A percentile compares a stretch with the other conserved stretches of the same genome.
phyloP scores from a whole-genome alignment of 1,140 invertebrate genomes.

The Elymnias hypermnestra region DNA sequence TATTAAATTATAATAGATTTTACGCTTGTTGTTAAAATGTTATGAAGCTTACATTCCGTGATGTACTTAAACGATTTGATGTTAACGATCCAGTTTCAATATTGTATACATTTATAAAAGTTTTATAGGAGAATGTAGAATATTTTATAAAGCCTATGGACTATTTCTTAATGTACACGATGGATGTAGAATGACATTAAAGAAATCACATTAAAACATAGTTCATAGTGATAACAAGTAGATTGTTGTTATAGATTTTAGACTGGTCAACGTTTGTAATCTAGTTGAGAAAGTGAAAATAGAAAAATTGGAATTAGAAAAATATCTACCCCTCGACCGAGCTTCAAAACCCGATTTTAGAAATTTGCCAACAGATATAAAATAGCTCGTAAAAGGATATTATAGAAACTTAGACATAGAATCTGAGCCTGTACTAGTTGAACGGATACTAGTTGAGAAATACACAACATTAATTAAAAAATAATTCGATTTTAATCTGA shows the following conservation, averaged over 20 bases:
- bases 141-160: conserved; percentile 35
- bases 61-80: conserved; percentile 40
- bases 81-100: conserved; percentile 42
- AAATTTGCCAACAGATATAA: conserved; percentile 35
- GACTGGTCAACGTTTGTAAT: conserved; percentile 39
- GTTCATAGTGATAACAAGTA: conserved; percentile 26
- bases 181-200: too few species aligned
- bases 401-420: conserved; percentile 21
- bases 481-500: too few species aligned
- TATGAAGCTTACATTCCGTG: conserved; percentile 45
- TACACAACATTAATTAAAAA: too few species aligned
- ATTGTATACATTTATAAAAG: conserved; percentile 66
- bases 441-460: conserved; percentile 10
- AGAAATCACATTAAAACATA: too few species aligned
- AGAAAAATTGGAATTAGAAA: conserved; percentile 7
- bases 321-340: conserved; percentile 37
- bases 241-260: conserved; percentile 59
- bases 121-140: conserved; percentile 60
- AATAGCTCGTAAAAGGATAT: conserved; percentile 25
- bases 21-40: conserved; percentile 60
- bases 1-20: conserved; percentile 29
- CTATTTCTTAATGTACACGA: conserved; percentile 16
- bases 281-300: conserved; percentile 38
- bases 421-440: conserved; percentile 13
- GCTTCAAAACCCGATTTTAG: conserved; percentile 56